Percentiles rank a stretch among this genome's conserved stretches.
Evolutionary conservation across 2,113 vertebrate species (phyloP).

Genomic region (Smithornis capensis): DNA sequence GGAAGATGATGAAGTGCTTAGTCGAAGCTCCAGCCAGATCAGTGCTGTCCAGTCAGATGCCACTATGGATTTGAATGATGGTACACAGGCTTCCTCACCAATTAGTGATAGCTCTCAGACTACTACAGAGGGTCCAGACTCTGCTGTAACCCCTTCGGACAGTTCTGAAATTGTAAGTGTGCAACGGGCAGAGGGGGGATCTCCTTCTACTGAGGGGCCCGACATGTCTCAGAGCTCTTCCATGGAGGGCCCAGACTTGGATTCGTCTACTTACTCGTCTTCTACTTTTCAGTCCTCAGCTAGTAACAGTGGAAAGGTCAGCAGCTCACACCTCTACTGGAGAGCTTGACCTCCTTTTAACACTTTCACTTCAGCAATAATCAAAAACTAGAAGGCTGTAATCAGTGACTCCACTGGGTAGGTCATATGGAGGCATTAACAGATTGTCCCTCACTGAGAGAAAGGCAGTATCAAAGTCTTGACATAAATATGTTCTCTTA

Average conservation of each 20-base stretch:
- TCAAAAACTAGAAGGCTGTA: background rate
- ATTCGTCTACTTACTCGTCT: conserved; percentile 70
- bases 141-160: conserved; percentile 94
- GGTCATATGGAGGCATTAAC: background rate
- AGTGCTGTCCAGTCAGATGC: conserved; percentile 82
- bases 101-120: conserved; percentile 97
- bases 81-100: conserved; percentile 88
- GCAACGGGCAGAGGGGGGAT: conserved; percentile 61
- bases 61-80: conserved; percentile 74
- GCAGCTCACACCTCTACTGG: conserved; percentile 42
- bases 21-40: conserved; percentile 87
- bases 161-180: conserved; percentile 95
- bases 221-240: conserved; percentile 74
- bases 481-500: background rate
- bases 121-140: conserved; percentile 96
- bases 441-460: background rate
- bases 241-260: conserved; percentile 67
- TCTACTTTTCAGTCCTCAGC: conserved; percentile 73
- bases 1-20: conserved; percentile 83
- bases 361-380: background rate
- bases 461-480: background rate
- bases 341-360: conserved; percentile 46
- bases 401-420: background rate
- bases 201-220: conserved; percentile 72
- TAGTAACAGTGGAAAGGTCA: conserved; percentile 79